Percentiles rank a stretch among this genome's conserved stretches.
phyloP scores from a whole-genome alignment of 2,888 invertebrate species.

The Metellina segmentata region DNA sequence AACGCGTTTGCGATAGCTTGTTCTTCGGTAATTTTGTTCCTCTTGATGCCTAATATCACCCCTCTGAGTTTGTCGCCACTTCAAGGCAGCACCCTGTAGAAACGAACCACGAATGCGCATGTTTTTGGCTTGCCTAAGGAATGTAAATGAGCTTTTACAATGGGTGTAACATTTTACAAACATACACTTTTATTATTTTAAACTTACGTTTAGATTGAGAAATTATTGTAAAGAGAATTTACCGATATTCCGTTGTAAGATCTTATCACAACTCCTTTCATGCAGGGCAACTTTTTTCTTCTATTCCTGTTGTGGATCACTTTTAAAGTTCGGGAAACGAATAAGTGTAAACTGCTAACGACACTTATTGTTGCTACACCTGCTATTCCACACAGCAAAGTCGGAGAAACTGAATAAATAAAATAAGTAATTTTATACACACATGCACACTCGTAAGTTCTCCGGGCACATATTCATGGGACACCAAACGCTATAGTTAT shows the following conservation, averaged over 20 bases:
- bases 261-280: constrained; percentile 58
- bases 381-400: constrained; percentile 19
- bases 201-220: neutral
- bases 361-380: constrained; percentile 36
- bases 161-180: no score
- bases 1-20: no score
- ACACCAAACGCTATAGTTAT: no score
- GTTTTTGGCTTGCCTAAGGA: no score
- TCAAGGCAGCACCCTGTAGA: no score
- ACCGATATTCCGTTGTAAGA: constrained; percentile 59
- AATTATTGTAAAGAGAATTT: neutral
- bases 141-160: no score
- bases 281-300: constrained; percentile 15
- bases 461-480: no score
- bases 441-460: no score
- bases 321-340: neutral
- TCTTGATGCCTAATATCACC: no score
- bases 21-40: no score
- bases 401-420: constrained; percentile 45
- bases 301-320: neutral
- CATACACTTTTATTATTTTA: no score
- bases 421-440: neutral
- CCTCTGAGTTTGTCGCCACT: no score
- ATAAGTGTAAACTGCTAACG: constrained; percentile 17
- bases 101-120: neutral